Evolutionary conservation across 2,113 vertebrate species (phyloP), one percentile per base, ranked within the genome.

Genomic region (Phycodurus eques): DNA sequence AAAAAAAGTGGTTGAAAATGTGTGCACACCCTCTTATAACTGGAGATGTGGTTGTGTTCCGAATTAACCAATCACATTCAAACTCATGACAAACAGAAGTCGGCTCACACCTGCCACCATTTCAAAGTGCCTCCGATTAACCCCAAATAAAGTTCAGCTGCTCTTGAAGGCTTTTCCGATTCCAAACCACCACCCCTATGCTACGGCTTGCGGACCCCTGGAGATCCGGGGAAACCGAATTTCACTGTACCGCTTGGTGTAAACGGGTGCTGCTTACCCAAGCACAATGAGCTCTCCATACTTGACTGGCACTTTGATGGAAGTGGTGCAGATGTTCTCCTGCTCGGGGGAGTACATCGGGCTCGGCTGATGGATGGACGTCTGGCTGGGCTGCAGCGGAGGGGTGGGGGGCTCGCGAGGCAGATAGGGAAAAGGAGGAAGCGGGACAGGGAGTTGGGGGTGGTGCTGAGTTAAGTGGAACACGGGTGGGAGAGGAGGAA

Each of bases 201-300:
- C 4, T 13, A 19, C 49, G 17, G 7, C 15, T 51, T 19, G 49
- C 17, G 17, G 15, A 51, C 15, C 49, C 49, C 49, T 19, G 49
- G 17, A 14, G 15, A 19, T 51, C 49, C 6, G 49, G 49, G 22
- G 19, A 63, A 67, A 53, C 13, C 20, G 44, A 42, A 35, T 68
- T 14, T 8, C 35, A 68, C 10, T 7, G 49, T 39, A 39, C 8
- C 35, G 39, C 35, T 39, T 64, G 15, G 11, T 27, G 35, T 39
- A 14, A 66, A n/a, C 56, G 42, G 27, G 15, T 51, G 43, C 20
- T 74, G n/a, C 96, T 96, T 95, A 99, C 97, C 97, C 97, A 84
- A 99, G 93, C 82, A 99, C 97, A 90, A 99, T 98, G 91, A 99
- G 93, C 95, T 99, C 97, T 92, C 98, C 98, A 76, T 98, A 99